Evolutionary conservation across 2,888 invertebrate genomes (phyloP), one percentile per base, ranked within the genome.

Genomic region (Plemyria rubiginata): DNA sequence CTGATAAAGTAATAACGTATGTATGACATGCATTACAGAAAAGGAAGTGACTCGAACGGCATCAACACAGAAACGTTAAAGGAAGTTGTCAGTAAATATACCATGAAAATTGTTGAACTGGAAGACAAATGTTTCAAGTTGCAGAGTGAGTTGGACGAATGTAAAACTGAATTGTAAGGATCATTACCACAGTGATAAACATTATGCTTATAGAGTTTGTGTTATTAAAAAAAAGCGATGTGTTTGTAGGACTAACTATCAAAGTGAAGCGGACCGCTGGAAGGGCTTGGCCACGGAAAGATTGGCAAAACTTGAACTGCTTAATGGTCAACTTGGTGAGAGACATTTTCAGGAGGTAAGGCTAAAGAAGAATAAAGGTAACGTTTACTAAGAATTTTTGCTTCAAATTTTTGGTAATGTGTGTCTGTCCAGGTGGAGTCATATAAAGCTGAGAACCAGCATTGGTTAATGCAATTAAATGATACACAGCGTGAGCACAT

Each of bases 251-350:
- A 74, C 68, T 52, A 82, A 79, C 4, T 85, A 82, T 70, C 83
- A 85, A 76, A 83, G 84, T 74, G 93, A 93, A 79, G 73, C 88
- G 43, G 85, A 87, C 49, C 91, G 96, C 43, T 96, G 96, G 96
- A 94, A 95, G 77, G 88, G 90, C 50, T 88, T 96, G 69, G 96
- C 96, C 5, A 92, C 94, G 58, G 95, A 96, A 79, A 92, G 96
- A 75, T 83, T 96, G 6, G 86, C 92, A 29, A 94, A 95, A 78
- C 94, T 96, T 92, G 95, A 96, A 76, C 92, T 92, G 50, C 83
- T 94, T 51, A 91, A 93, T 73, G 85, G 89, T 53, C 94, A 95
- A 76, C 79, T 95, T 53, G 94, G 95, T 73, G 94, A 94, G 66
- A 93, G 95, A 57, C 95, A 96, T 78, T 92, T 91, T 71, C 91